Base-by-base conservation (phyloP, 2,797 vertebrate species). In the Enteromius viviparus region DNA sequence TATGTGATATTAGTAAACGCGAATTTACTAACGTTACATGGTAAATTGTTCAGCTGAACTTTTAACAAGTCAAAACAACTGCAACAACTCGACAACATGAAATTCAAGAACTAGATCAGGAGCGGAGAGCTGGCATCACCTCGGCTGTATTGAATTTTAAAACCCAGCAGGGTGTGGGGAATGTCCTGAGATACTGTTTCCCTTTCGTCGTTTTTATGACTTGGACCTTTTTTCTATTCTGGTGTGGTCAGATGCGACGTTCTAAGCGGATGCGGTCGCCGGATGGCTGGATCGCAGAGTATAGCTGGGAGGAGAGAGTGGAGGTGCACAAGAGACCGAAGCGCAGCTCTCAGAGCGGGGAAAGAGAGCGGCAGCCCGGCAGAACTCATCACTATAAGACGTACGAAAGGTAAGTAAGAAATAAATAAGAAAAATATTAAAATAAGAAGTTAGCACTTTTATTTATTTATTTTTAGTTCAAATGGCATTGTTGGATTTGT, bases 391-490 rank as follows among this genome's bases (percentile, higher is more conserved):
- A 88, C 83, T 88, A 82, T 42, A 87, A 92, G 88, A 82, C 92
- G 65, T 94, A 95, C 76, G 95, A 96, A 89, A 94, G 94, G 95
- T 96, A 94, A 92, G 91, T 90, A 6, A 14, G n/a, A 12, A 2
- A 26, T 26, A 26, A 26, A 26, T 26, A 26, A 26, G 26, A 26
- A 26, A 26, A 26, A 26, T 26, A 26, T 32, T 9, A 34, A 66
- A 2, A 12, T 71, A 6, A 11, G 5, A 26, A 2, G 5, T 53
- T 11, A 6, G 15, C 17, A 1, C 4, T 40, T 23, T 60, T 1
- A 42, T 60, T 32, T 51, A 7, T 45, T 45, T 12, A 0, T 45
- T 37, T 55, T 34, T 3, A 34, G 10, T 15, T 15, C 32, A 11
- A 75, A 11, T 60, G n/a, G n/a, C 9, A 23, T 10, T 58, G 29